phyloP scores from a whole-genome alignment of 2,797 vertebrate species.

The Alfaro cultratus region DNA sequence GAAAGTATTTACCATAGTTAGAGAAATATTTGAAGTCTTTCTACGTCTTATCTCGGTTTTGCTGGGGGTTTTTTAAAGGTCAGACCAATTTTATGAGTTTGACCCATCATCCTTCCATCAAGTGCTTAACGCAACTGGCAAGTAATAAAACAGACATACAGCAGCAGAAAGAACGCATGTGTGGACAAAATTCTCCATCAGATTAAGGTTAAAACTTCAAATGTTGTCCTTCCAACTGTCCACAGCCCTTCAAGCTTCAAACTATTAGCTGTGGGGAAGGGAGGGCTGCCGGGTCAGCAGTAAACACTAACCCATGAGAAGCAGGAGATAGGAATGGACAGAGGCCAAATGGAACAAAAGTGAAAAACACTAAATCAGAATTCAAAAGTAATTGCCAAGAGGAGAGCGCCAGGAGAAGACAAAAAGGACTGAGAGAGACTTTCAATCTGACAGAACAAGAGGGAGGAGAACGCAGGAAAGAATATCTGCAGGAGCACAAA shows the following conservation, averaged over 20 bases:
- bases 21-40: slow-evolving; percentile 47
- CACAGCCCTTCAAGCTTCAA: slow-evolving; percentile 38
- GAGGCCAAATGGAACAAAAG: slow-evolving; percentile 36
- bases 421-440: slow-evolving; percentile 8
- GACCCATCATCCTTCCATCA: slow-evolving; percentile 40
- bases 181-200: slow-evolving; percentile 52
- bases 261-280: slow-evolving; percentile 49
- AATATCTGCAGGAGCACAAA: slow-evolving; percentile 27
- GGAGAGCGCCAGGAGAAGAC: slow-evolving; percentile 26
- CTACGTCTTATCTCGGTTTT: slow-evolving; percentile 38
- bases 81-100: slow-evolving; percentile 42
- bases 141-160: slow-evolving; percentile 49
- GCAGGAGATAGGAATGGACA: slow-evolving; percentile 26
- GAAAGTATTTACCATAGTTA: neutral
- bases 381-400: slow-evolving; percentile 26
- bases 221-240: slow-evolving; percentile 37
- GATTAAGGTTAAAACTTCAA: slow-evolving; percentile 49
- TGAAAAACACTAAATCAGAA: slow-evolving; percentile 32
- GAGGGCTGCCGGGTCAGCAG: slow-evolving; percentile 64
- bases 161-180: slow-evolving; percentile 34
- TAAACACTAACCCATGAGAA: slow-evolving; percentile 39
- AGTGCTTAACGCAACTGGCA: slow-evolving; percentile 40
- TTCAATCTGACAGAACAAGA: slow-evolving; percentile 22
- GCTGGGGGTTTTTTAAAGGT: slow-evolving; percentile 34
- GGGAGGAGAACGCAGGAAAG: slow-evolving; percentile 8